Evolutionary conservation across 1,140 invertebrate species (phyloP), one percentile per base, ranked within the genome.

Genomic region (Medauroidea extradentata): DNA sequence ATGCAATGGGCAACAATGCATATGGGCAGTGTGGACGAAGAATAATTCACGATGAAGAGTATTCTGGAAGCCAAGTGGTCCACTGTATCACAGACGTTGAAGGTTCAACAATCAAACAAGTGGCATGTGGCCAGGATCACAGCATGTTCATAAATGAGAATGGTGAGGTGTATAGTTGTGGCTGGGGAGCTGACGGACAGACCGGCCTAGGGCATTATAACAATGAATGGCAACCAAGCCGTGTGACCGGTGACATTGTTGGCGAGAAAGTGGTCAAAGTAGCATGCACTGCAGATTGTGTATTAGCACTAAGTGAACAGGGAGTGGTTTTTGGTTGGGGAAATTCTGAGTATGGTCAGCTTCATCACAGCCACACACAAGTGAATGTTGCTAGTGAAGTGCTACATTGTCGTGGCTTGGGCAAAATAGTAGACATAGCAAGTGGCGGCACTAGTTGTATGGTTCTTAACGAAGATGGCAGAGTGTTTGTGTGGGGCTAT

Each of bases 261-360:
- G 82, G 81, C 46, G 91, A 95, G 75, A 87, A 81, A 60, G 93
- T 98, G 61, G 77, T 88, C 18, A 88, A 93, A 73, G 65, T 98
- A 0, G 81, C 90, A 0, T 89, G 86, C 51, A 77, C 83, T 43
- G 90, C 84, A 7, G 94, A 97, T 74, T 95, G 90, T 79, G 88
- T 93, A 25, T 73, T 99, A 48, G 96, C 94, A 23, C 75, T 98
- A 19, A 95, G 86, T 76, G 89, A 95, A 65, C 86, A 88, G 71
- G 95, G 95, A 18, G 90, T 96, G 67, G 79, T 97, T 1, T 98
- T 97, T 80, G 95, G 94, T 0, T 99, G 96, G 95, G 96, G 96
- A 19, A 98, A 96, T 73, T 89, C 90, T 1, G 96, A 99, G 77
- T 98, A 97, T 71, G 84, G 84, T 2, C 95, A 98, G 73, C 75